Conservation (phyloP, 2,113 vertebrate species). For the Formicarius rufipectus region DNA sequence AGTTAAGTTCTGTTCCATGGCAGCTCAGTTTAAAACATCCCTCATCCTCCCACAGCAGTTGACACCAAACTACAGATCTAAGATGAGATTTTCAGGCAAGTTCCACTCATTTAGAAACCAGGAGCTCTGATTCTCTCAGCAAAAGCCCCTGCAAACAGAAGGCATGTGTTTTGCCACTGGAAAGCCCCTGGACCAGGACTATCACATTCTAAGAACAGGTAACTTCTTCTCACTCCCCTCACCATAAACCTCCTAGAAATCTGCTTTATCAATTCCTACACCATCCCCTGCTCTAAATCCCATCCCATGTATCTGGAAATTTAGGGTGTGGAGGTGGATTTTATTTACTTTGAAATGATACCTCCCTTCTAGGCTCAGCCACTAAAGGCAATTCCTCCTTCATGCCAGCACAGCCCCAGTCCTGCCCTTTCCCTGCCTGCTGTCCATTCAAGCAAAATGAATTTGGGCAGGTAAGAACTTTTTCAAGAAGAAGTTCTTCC, state of each 20-base stretch:
- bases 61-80: background rate
- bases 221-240: background rate
- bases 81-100: background rate
- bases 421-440: background rate
- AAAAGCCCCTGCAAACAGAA: background rate
- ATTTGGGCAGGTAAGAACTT: background rate
- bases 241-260: background rate
- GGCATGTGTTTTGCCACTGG: no score
- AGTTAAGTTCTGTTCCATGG: background rate
- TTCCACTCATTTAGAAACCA: background rate
- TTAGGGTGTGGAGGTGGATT: background rate
- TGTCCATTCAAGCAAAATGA: background rate
- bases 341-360: conserved; percentile 12
- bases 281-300: background rate
- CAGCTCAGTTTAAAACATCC: background rate
- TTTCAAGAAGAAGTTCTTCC: background rate
- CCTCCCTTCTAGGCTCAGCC: background rate
- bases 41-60: background rate
- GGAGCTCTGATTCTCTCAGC: background rate
- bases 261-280: background rate
- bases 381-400: background rate
- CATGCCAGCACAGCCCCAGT: background rate
- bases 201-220: background rate
- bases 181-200: background rate
- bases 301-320: background rate